Conservation (phyloP, 2,113 vertebrate species). For the Rhizomys pruinosus region DNA sequence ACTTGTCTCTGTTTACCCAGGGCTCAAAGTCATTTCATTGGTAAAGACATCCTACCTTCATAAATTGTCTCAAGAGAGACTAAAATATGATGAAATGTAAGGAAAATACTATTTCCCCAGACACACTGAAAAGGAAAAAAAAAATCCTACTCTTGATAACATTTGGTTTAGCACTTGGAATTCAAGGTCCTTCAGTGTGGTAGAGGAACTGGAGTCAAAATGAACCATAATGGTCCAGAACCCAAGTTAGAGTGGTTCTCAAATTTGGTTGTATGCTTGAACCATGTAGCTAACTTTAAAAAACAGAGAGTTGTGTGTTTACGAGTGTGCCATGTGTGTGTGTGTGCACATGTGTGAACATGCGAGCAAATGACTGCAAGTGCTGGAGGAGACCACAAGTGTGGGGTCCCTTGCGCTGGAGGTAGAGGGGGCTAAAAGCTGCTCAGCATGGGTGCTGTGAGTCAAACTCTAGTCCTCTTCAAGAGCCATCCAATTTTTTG, state of each 20-base stretch:
- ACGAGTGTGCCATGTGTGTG: too few species aligned
- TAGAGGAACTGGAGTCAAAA: not conserved
- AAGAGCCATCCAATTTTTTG: too few species aligned
- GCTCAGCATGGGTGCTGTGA: too few species aligned
- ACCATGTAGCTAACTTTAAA: not conserved
- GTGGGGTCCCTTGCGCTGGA: too few species aligned
- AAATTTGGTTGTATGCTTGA: not conserved
- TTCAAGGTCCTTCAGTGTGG: not conserved
- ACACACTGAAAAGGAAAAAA: too few species aligned
- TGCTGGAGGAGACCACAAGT: too few species aligned
- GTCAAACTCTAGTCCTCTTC: too few species aligned
- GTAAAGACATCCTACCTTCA: conserved; percentile 15
- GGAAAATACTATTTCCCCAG: too few species aligned
- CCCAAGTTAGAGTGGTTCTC: not conserved
- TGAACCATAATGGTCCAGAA: not conserved
- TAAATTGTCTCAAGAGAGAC: conserved; percentile 34
- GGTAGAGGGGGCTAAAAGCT: too few species aligned
- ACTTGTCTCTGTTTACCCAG: conserved; percentile 16
- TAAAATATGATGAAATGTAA: not conserved
- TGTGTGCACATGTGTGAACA: too few species aligned
- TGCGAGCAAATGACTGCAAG: too few species aligned
- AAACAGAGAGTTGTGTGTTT: too few species aligned
- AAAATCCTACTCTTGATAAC: not conserved
- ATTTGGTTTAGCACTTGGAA: not conserved
- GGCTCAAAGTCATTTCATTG: conserved; percentile 60